Base-by-base conservation (phyloP, 1,140 invertebrate genomes). In the Aricia agestis region DNA sequence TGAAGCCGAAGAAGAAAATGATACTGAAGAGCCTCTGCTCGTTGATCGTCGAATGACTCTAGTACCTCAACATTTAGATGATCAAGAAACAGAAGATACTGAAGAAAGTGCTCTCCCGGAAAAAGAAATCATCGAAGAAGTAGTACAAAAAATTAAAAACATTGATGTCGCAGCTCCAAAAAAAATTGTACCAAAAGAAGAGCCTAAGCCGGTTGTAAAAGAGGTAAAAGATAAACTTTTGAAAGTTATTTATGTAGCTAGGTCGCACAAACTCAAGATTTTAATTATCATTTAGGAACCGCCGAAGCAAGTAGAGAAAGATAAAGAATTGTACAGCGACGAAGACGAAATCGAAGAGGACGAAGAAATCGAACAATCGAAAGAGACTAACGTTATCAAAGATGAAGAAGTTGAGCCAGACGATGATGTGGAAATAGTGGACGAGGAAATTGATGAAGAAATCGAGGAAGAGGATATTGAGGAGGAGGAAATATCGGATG, bases 401-500 rank as follows among this genome's bases (percentile, higher is more conserved):
- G 31, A 58, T 15, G 59, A 69, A 13, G 78, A 76, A 70, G 66
- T 75, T 1, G 83, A 84, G 57, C 71, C 78, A 3, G 86, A 86
- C 45, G 92, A 92, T 68, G 92, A 93, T 18, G 92, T 92, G 17
- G 92, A 93, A 77, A 88, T 92, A 61, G 91, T 92, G 65, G 87
- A 92, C 17, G 90, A 92, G 15, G 89, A 92, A 67, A 85, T 91
- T 73, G 78, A 92, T 15, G 90, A 92, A 13, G 89, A 92, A 67
- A 85, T 91, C 73, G 78, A 92, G n/a, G 92, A 92, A 52, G 90
- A 92, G 45, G 87, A 89, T 72, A 74, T 84, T 5, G 89, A 91
- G 73, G 89, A 92, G 78, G 93, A 95, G 78, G 92, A 93, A 73
- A 92, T 93, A 77, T 94, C 93, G 0, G 93, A 94, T 72, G 92